phyloP scores from a whole-genome alignment of 2,113 vertebrate species.

The Chrysemys picta region DNA sequence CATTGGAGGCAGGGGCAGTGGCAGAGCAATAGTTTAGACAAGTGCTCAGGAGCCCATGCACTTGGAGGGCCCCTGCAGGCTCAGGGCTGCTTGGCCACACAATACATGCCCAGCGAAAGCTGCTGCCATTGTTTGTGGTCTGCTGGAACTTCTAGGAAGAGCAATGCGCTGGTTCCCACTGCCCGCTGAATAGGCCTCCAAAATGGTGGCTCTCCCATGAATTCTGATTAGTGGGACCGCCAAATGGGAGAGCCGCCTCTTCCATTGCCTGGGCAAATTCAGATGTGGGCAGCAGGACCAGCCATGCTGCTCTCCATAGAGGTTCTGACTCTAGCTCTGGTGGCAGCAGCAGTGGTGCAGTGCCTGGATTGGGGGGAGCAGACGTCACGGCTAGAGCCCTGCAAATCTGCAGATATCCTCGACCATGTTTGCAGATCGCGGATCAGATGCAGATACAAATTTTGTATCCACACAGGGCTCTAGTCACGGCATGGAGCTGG shows the following conservation, averaged over 20 bases:
- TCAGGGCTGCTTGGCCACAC: not conserved
- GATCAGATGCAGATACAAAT: too few relatives aligned
- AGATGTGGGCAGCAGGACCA: not conserved
- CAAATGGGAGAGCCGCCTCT: not conserved
- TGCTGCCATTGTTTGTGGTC: not conserved
- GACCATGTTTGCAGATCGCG: too few relatives aligned
- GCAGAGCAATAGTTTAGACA: too few relatives aligned
- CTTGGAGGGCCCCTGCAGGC: not conserved
- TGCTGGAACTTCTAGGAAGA: not conserved
- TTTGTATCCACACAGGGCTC: too few relatives aligned
- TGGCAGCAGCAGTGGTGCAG: not conserved
- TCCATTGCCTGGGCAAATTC: not conserved
- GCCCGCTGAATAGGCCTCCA: not conserved
- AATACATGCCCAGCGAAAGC: not conserved
- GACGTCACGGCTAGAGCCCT: too few relatives aligned
- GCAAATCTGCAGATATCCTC: too few relatives aligned
- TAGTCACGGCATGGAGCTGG: not conserved
- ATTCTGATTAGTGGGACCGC: not conserved
- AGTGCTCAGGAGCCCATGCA: too few relatives aligned
- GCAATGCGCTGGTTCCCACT: not conserved
- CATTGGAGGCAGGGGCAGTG: too few relatives aligned
- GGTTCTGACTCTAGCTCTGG: not conserved
- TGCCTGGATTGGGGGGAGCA: not conserved
- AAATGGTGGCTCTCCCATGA: not conserved
- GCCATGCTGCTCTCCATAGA: not conserved